Percentiles rank a stretch among this genome's conserved stretches.
These are phyloP conservation scores for Danio aesculapii DNA, from an alignment of 2,797 vertebrate species.

Conservation along the genomic window DNA sequence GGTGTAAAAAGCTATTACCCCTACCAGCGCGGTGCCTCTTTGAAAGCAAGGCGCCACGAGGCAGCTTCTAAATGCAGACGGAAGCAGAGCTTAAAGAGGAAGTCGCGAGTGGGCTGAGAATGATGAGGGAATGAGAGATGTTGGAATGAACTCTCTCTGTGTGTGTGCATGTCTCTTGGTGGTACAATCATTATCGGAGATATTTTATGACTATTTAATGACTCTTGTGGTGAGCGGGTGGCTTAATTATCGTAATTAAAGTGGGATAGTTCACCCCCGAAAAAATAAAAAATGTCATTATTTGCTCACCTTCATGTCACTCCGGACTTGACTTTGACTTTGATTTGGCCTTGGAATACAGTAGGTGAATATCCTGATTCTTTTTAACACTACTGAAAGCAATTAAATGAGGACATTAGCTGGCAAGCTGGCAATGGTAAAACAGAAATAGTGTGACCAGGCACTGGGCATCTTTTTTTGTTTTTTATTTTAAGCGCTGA, in stretches of 20 bases:
- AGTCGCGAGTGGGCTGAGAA: constrained; percentile 22
- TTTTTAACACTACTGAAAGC: not conserved
- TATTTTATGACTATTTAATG: constrained; percentile 40
- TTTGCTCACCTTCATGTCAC: not conserved
- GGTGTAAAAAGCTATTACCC: constrained; percentile 37
- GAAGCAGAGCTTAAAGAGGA: constrained; percentile 42
- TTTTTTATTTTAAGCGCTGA: no score
- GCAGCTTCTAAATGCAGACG: constrained; percentile 49
- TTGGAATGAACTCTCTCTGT: constrained; percentile 27
- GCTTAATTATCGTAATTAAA: constrained; percentile 33
- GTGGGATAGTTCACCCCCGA: not conserved
- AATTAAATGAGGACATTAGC: not conserved
- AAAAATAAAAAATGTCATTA: constrained; percentile 17
- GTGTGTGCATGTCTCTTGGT: constrained; percentile 27
- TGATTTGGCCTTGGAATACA: not conserved
- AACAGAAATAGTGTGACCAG: no score
- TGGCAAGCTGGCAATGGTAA: not conserved
- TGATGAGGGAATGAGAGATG: constrained; percentile 14
- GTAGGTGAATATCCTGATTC: not conserved
- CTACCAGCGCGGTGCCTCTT: constrained; percentile 50
- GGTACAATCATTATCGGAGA: constrained; percentile 23
- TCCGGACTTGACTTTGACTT: not conserved
- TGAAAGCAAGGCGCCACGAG: constrained; percentile 38
- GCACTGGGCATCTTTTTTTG: no score
- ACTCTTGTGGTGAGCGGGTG: constrained; percentile 20